Evolutionary conservation across 2,113 vertebrate genomes (phyloP).

Genomic region (Salvelinus namaycush): DNA sequence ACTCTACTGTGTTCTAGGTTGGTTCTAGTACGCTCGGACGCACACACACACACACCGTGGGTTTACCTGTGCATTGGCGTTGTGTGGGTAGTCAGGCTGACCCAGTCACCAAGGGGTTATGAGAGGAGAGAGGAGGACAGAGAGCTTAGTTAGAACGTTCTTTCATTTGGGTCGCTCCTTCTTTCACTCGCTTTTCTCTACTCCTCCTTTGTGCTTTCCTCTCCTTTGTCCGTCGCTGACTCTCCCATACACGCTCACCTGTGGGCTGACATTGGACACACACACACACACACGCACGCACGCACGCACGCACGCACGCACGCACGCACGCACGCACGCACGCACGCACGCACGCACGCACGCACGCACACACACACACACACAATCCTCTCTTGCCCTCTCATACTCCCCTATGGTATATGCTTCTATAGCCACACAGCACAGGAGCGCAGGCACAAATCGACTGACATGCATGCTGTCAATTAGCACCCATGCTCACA

Average conservation of each 20-base stretch:
- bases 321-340: too few species aligned
- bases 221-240: slow-evolving; percentile 67
- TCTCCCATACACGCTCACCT: slow-evolving; percentile 56
- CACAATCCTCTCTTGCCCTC: neutral
- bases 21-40: slow-evolving; percentile 8
- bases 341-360: too few species aligned
- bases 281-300: slow-evolving; percentile 29
- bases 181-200: slow-evolving; percentile 39
- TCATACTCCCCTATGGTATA: too few species aligned
- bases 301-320: too few species aligned
- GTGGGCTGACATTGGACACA: slow-evolving; percentile 46
- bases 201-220: slow-evolving; percentile 46
- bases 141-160: slow-evolving; percentile 50
- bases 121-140: slow-evolving; percentile 35
- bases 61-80: slow-evolving; percentile 67
- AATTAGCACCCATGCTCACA: too few species aligned
- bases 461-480: too few species aligned
- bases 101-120: slow-evolving; percentile 55
- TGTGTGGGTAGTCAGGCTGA: slow-evolving; percentile 66
- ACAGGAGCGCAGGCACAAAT: too few species aligned
- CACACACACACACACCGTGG: neutral
- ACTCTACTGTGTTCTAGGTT: slow-evolving; percentile 42
- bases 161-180: slow-evolving; percentile 31
- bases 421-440: too few species aligned
- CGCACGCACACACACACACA: slow-evolving; percentile 24